phyloP scores from a whole-genome alignment of 2,797 vertebrate genomes.

The Linurgus olivaceus region DNA sequence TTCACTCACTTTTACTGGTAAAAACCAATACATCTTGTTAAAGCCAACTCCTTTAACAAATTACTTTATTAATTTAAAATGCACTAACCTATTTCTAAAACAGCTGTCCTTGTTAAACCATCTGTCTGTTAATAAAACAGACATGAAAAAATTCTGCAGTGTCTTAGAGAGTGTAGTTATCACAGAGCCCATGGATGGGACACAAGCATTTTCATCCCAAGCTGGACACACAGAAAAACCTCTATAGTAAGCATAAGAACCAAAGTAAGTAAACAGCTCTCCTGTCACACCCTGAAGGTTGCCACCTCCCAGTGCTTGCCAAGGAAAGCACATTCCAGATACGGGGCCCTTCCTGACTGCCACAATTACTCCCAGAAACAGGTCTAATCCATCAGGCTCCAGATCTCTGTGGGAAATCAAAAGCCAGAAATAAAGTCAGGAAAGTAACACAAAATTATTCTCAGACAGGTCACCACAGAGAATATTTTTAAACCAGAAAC shows the following conservation, averaged over 20 bases:
- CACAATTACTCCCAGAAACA: constrained; percentile 37
- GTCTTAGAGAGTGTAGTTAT: not conserved
- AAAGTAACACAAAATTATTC: constrained; percentile 12
- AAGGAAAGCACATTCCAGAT: constrained; percentile 49
- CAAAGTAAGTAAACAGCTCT: constrained; percentile 28
- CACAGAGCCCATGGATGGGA: not conserved
- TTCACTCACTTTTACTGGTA: not conserved
- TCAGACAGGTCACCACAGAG: constrained; percentile 14
- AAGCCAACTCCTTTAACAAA: not conserved
- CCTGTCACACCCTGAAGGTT: constrained; percentile 29
- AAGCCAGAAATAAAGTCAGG: constrained; percentile 32
- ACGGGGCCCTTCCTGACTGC: not conserved
- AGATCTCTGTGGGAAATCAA: constrained; percentile 36
- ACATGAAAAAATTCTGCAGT: not conserved
- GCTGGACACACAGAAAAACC: not conserved
- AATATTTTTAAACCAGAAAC: constrained; percentile 14
- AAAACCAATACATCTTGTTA: not conserved
- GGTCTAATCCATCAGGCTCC: constrained; percentile 1
- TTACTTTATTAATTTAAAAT: not conserved
- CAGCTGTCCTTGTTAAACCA: not conserved
- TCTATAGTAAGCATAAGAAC: not conserved
- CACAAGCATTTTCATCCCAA: not conserved
- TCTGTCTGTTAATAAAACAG: not conserved
- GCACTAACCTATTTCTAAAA: not conserved
- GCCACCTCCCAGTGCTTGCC: constrained; percentile 3